Evolutionary conservation across 2,888 invertebrate species (phyloP).

Genomic region (Rotaria sp.): DNA sequence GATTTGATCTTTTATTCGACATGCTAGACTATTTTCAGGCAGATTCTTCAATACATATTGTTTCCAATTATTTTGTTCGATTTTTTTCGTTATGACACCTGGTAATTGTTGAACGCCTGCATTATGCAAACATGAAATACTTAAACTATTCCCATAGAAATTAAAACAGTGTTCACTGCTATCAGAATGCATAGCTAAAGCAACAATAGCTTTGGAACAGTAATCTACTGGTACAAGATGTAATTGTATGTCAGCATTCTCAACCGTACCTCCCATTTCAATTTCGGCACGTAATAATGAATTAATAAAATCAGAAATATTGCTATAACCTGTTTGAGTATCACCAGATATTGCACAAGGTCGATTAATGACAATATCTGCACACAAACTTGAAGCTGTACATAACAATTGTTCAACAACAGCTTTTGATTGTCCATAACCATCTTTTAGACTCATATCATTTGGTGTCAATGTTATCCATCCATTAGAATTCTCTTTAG

Average conservation of each 20-base stretch:
- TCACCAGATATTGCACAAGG: not conserved
- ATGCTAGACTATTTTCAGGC: not conserved
- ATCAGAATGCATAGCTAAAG: not conserved
- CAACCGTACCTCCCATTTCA: not conserved
- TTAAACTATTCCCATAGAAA: not conserved
- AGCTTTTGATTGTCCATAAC: constrained; percentile 11
- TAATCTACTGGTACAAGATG: constrained; percentile 18
- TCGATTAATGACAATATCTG: not conserved
- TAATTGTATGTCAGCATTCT: not conserved
- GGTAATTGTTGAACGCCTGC: not conserved
- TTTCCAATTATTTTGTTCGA: not conserved
- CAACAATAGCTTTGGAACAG: not conserved
- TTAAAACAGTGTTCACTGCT: not conserved
- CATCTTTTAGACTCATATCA: not conserved
- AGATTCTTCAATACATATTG: not conserved
- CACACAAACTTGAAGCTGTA: not conserved
- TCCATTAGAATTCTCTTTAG: not conserved
- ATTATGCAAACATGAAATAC: not conserved
- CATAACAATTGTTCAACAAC: not conserved
- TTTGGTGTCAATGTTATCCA: not conserved
- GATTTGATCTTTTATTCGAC: not conserved
- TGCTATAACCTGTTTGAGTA: not conserved
- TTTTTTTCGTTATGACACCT: not conserved
- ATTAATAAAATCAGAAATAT: not conserved
- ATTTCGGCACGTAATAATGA: not conserved